phyloP scores from a whole-genome alignment of 1,140 invertebrate species.

The Aradophagus sp. region DNA sequence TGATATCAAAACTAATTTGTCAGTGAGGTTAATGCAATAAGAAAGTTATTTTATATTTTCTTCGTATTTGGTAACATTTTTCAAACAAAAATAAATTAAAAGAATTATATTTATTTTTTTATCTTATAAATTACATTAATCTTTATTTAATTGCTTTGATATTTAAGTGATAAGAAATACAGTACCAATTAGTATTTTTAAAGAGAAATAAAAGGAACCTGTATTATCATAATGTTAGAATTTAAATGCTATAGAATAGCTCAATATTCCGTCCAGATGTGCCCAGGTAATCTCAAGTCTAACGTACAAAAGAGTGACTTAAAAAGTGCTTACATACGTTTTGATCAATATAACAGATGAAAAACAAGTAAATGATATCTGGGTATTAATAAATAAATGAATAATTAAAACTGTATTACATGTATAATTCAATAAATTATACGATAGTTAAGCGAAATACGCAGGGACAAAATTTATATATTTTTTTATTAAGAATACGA shows the following conservation, averaged over 20 bases:
- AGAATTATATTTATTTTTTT: no score
- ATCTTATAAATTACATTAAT: no score
- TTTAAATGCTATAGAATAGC: constrained; percentile 47
- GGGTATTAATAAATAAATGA: constrained; percentile 27
- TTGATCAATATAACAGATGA: constrained; percentile 13
- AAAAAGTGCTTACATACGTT: constrained; percentile 34
- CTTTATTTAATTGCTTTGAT: not conserved
- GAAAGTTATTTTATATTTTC: no score
- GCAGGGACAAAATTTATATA: constrained; percentile 1
- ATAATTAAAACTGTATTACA: no score
- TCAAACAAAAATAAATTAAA: no score
- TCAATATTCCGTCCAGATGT: constrained; percentile 55
- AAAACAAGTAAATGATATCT: constrained; percentile 14
- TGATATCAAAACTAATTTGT: no score
- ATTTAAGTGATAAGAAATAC: not conserved
- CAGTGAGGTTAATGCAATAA: no score
- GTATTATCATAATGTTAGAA: constrained; percentile 11
- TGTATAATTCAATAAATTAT: no score
- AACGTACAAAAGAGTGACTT: constrained; percentile 43
- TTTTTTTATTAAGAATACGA: no score
- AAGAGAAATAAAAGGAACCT: not conserved
- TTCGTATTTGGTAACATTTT: no score
- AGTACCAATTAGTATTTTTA: no score
- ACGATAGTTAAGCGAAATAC: constrained; percentile 23
- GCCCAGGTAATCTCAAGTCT: constrained; percentile 42